Conservation (phyloP, 2,888 invertebrate species). For the Macrophya annulata region DNA sequence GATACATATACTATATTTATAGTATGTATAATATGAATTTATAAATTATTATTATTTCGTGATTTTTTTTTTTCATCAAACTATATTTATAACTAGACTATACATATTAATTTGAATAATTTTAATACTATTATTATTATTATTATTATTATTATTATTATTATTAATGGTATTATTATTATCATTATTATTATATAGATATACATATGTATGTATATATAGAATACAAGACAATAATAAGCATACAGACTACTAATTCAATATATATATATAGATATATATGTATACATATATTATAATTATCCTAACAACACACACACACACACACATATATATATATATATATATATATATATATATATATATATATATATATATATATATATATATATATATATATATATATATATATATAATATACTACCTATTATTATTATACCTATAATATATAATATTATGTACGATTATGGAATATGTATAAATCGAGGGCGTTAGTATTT, state of each 20-base stretch:
- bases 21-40: too few relatives aligned
- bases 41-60: too few relatives aligned
- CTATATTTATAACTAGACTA: neutral
- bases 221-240: conserved; percentile 36
- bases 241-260: neutral
- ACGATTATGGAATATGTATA: conserved; percentile 20
- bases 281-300: too few relatives aligned
- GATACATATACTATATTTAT: too few relatives aligned
- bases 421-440: neutral
- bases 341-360: conserved; percentile 18
- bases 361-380: conserved; percentile 8
- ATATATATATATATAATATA: conserved; percentile 7
- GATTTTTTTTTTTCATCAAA: too few relatives aligned
- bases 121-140: neutral
- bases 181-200: neutral
- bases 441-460: neutral
- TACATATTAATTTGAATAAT: neutral
- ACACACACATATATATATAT: too few relatives aligned
- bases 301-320: too few relatives aligned
- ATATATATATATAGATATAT: conserved; percentile 5
- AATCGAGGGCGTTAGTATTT: conserved; percentile 35
- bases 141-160: neutral
- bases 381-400: conserved; percentile 20
- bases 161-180: neutral
- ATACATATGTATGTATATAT: neutral